Percentiles rank a stretch among this genome's conserved stretches.
Conservation (phyloP, 2,113 vertebrate genomes). For the Apteryx owenii region DNA sequence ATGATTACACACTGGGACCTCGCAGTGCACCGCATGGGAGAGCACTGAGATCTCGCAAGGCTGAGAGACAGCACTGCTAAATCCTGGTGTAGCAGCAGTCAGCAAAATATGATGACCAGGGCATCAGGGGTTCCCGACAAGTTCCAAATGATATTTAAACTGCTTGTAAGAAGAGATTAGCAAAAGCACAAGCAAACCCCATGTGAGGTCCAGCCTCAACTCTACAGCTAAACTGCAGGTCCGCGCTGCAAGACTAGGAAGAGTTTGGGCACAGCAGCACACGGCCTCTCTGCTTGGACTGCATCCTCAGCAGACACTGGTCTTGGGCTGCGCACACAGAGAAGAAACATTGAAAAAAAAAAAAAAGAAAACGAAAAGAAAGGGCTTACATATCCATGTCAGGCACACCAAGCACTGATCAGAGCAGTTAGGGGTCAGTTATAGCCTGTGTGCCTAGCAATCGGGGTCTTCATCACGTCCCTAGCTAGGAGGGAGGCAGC, state of each 20-base stretch:
- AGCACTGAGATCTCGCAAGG: fast-evolving
- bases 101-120: fast-evolving
- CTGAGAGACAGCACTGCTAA: not conserved
- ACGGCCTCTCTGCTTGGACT: too few species aligned
- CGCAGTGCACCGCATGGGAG: fast-evolving
- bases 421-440: too few species aligned
- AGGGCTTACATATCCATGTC: too few species aligned
- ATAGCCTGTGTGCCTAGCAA: too few species aligned
- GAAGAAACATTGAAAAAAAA: too few species aligned
- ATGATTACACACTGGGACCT: not conserved
- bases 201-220: not conserved
- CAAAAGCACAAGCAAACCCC: not conserved
- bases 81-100: not conserved
- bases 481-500: too few species aligned
- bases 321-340: too few species aligned
- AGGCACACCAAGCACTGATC: too few species aligned
- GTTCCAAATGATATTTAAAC: not conserved
- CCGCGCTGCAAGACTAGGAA: not conserved
- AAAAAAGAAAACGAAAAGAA: too few species aligned
- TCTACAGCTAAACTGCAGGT: not conserved
- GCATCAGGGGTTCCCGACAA: not conserved
- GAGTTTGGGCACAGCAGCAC: too few species aligned
- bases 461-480: too few species aligned
- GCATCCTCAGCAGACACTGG: too few species aligned
- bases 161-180: not conserved